Base-by-base conservation (phyloP, 2,797 vertebrate species). In the Holocentrus rufus region DNA sequence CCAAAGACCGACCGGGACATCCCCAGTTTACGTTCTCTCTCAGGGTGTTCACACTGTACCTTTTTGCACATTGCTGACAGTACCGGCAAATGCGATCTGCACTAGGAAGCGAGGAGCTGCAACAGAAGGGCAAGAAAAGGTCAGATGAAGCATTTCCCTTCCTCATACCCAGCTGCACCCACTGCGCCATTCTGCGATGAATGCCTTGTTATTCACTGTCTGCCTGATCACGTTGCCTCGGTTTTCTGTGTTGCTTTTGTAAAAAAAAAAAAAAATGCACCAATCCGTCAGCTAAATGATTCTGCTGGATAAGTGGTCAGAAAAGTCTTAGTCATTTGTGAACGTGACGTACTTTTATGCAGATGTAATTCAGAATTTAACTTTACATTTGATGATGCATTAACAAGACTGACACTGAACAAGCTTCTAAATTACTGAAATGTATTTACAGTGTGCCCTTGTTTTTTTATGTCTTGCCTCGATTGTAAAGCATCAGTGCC, bases 401-500 rank as follows among this genome's bases (percentile, higher is more conserved):
- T 76, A 65, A 79, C 23, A 36, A 49, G 8, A 83, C 68, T 71
- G 65, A 70, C 54, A 55, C 55, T 55, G 22, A 69, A 39, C 61
- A n/a, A 62, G 54, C 74, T 77, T 57, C 14, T 27, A n/a, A 30
- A 77, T 73, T 31, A 53, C 8, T 63, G 17, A 83, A 52, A 55
- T 76, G 61, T 49, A 81, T 65, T 65, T 47, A 74, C 52, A 13
- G 11, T 61, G 49, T 64, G 65, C 50, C 15, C 15, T 50, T 58
- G 0, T 69, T 63, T 79, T 72, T 65, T 60, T 49, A 66, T 34
- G 68, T 72, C 74, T 65, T 63, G 57, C 82, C 36, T n/a, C 18
- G 58, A 83, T 56, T 44, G 46, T 74, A 70, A 70, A 0, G 22
- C 70, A 25, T 65, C 57, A 36, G 88, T 92, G 90, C 90, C 90